Base-by-base conservation (phyloP, 2,888 invertebrate species). In the Anodontia alba region DNA sequence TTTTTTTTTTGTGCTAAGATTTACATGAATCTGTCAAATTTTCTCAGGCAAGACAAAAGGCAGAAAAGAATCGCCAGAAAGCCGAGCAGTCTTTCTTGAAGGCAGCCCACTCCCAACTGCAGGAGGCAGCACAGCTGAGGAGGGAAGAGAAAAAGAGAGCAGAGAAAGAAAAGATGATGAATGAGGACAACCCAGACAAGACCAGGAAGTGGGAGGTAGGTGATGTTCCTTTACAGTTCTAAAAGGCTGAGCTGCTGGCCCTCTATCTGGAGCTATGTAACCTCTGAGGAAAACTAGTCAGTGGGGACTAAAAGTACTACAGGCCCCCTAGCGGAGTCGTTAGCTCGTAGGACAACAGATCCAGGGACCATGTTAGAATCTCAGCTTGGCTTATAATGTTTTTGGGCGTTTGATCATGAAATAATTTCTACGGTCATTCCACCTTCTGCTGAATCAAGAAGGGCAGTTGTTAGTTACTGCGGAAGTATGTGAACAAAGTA, bases 1-100 rank as follows among this genome's bases (percentile, higher is more conserved):
- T n/a, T n/a, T n/a, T n/a, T n/a, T n/a, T n/a, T n/a, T n/a, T n/a
- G n/a, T n/a, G n/a, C n/a, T n/a, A 38, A 38, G 12, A 38, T 38
- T 38, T 38, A 12, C 38, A 38, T 38, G 38, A 38, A 38, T 38
- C 38, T n/a, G n/a, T n/a, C n/a, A n/a, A n/a, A n/a, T n/a, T n/a
- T n/a, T n/a, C 92, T 20, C 91, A 98, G 97, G 98, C 97, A 36
- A 96, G 98, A 95, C 94, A 95, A 54, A 99, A 99, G 95, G 97
- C 99, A 69, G 99, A 99, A 93, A 98, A 98, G 94, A 99, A 99
- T 93, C 97, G 99, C 3, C 96, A 97, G 94, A 97, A 97, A 88
- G 98, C 99, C 7, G 98, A 98, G 91, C 99, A 99, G 95, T 97
- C 97, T 42, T 99, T 98, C 95, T 95, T 98, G 92, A 98, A 99